These are phyloP conservation scores for Leptinotarsa rubiginosa DNA, from an alignment of 2,888 invertebrate species.

Conservation along the genomic window DNA sequence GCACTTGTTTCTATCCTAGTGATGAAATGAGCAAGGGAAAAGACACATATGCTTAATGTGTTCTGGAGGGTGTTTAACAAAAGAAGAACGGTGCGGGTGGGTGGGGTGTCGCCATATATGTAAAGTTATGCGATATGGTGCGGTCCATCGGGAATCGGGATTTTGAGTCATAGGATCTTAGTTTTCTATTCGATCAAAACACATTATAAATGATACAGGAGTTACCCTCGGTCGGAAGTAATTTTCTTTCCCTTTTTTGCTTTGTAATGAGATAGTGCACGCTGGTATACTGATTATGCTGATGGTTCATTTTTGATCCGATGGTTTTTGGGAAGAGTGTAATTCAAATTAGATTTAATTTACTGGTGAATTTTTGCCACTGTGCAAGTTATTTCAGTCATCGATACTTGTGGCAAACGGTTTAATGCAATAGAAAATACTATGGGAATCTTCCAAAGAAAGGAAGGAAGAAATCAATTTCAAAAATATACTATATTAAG, in stretches of 20 bases:
- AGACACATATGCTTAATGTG: slow-evolving; percentile 62
- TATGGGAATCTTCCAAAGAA: no score
- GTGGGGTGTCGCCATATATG: slow-evolving; percentile 42
- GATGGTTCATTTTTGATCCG: slow-evolving; percentile 5
- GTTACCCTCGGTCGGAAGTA: slow-evolving; percentile 30
- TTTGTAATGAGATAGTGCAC: slow-evolving; percentile 1
- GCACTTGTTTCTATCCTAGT: slow-evolving; percentile 41
- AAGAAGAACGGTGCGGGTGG: slow-evolving; percentile 35
- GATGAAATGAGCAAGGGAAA: slow-evolving; percentile 52
- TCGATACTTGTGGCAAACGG: no score
- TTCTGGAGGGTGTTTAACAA: slow-evolving; percentile 52
- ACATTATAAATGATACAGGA: slow-evolving; percentile 38
- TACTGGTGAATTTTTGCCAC: no score
- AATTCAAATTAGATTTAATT: no score
- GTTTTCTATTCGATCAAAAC: slow-evolving; percentile 35
- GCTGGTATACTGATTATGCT: slow-evolving; percentile 6
- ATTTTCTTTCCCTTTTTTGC: slow-evolving; percentile 28
- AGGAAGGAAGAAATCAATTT: no score
- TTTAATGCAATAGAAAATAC: no score
- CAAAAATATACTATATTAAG: no score
- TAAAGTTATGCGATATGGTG: slow-evolving; percentile 56
- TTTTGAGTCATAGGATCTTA: slow-evolving; percentile 43
- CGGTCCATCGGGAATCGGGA: slow-evolving; percentile 35
- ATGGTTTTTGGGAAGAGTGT: neutral
- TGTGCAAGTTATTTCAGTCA: no score